These are phyloP conservation scores for Eira barbara DNA, from an alignment of 2,113 vertebrate genomes.

Conservation along the genomic window DNA sequence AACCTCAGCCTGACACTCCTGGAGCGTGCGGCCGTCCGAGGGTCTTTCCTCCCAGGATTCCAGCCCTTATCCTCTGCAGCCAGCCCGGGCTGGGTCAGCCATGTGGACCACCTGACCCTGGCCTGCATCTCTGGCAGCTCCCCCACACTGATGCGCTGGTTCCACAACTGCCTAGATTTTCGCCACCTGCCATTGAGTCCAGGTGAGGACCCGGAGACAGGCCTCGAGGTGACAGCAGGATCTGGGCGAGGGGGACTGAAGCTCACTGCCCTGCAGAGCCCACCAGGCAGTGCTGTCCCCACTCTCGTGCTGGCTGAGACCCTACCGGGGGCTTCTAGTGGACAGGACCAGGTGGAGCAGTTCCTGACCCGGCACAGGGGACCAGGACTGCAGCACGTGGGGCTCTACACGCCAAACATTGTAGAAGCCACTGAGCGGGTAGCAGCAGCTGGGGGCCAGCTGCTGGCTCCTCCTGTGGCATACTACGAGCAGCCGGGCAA, in stretches of 20 bases:
- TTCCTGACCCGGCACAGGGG: conserved; percentile 89
- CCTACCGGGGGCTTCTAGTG: conserved; percentile 77
- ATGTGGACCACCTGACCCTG: conserved; percentile 94
- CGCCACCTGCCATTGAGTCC: conserved; percentile 88
- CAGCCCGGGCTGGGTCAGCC: conserved; percentile 78
- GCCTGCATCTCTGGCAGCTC: conserved; percentile 84
- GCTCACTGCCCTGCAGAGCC: conserved; percentile 87
- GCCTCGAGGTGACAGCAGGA: conserved; percentile 83
- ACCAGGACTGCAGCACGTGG: conserved; percentile 93
- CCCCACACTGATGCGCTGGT: conserved; percentile 87
- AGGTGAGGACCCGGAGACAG: conserved; percentile 81
- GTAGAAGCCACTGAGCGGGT: conserved; percentile 80
- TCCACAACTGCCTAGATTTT: conserved; percentile 89
- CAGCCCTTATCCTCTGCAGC: conserved; percentile 23
- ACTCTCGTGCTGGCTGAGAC: conserved; percentile 91
- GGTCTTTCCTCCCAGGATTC: conserved; percentile 91
- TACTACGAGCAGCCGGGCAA: conserved; percentile 92
- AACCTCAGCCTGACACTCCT: conserved; percentile 93
- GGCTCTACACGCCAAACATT: conserved; percentile 88
- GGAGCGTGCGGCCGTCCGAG: conserved; percentile 85
- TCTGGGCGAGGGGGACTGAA: conserved; percentile 87
- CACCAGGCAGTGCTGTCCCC: rapidly evolving
- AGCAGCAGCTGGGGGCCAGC: conserved; percentile 81
- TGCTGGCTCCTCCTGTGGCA: conserved; percentile 87
- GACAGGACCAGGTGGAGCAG: conserved; percentile 90